Conservation (phyloP, 2,113 vertebrate species). For the Sminthopsis crassicaudata region DNA sequence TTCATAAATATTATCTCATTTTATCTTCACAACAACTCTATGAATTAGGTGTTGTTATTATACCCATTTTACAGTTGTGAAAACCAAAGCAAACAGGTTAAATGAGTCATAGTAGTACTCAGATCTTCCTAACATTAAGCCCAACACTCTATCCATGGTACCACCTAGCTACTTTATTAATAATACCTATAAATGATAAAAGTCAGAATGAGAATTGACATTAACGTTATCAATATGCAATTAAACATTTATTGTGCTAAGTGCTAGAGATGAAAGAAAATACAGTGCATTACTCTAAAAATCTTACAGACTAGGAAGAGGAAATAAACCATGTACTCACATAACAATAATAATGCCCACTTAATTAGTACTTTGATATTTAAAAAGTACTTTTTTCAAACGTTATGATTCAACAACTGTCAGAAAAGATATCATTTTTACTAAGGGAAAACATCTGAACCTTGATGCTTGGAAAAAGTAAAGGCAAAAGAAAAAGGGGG, state of each 20-base stretch:
- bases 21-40: background rate
- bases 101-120: background rate
- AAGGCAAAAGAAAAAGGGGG: too few species aligned
- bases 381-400: background rate
- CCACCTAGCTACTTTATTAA: background rate
- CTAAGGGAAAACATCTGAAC: background rate
- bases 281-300: background rate
- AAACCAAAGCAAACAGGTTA: background rate
- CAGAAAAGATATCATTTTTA: background rate
- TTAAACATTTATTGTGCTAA: background rate
- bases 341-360: background rate
- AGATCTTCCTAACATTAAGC: background rate
- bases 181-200: background rate
- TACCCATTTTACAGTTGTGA: background rate
- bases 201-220: background rate
- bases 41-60: background rate
- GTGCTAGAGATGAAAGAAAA: background rate
- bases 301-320: background rate
- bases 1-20: background rate
- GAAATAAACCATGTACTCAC: background rate
- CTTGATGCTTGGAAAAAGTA: background rate
- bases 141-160: background rate
- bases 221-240: background rate
- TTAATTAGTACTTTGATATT: background rate
- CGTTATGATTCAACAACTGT: background rate